Percentiles rank a stretch among this genome's conserved stretches.
Conservation (phyloP, 2,113 vertebrate species). For the Eubucco bourcierii region DNA sequence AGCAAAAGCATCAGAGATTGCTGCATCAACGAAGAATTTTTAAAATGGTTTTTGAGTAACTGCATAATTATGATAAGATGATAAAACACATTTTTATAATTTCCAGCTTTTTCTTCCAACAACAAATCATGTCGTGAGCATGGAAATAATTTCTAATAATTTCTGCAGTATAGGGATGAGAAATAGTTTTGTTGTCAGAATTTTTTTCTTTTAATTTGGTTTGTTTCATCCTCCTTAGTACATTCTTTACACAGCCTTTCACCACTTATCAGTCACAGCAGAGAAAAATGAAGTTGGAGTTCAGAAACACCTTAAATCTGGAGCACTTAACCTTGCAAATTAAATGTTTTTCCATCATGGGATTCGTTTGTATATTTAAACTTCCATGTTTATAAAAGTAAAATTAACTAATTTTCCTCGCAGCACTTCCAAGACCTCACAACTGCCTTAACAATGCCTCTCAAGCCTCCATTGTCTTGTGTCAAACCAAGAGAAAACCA, state of each 20-base stretch:
- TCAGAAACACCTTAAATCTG: background rate
- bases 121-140: background rate
- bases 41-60: conserved; percentile 15
- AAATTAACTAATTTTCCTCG: background rate
- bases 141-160: background rate
- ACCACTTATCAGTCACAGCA: background rate
- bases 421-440: background rate
- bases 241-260: conserved; percentile 10
- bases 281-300: background rate
- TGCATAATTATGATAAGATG: conserved; percentile 25
- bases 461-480: background rate
- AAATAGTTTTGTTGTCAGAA: background rate
- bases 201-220: background rate
- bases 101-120: background rate
- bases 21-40: background rate
- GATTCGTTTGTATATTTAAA: background rate
- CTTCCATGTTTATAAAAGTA: background rate
- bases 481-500: background rate
- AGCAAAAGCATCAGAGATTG: background rate
- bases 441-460: background rate
- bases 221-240: background rate
- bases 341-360: background rate
- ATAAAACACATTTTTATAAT: background rate
- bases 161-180: background rate
- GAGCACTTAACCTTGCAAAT: background rate